These are phyloP conservation scores for Chymomyza caudatula DNA, from an alignment of 2,888 invertebrate genomes.

Conservation along the genomic window DNA sequence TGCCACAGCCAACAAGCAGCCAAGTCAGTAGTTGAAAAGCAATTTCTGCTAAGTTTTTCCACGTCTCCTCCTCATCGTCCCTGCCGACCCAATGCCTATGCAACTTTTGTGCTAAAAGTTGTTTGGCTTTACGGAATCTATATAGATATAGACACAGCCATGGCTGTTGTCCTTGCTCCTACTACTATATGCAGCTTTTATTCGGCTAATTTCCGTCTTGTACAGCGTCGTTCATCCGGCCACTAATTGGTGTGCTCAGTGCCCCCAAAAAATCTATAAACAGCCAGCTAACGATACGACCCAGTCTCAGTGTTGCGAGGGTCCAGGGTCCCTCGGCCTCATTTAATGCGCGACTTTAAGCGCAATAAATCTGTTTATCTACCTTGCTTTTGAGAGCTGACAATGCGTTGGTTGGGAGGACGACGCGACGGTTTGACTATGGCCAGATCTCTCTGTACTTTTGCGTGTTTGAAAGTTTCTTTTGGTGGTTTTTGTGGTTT, in stretches of 20 bases:
- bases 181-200: slow-evolving; percentile 28
- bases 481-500: slow-evolving; percentile 37
- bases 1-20: slow-evolving; percentile 35
- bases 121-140: slow-evolving; percentile 41
- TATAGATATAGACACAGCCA: neutral
- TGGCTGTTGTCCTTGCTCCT: slow-evolving; percentile 15
- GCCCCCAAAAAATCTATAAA: slow-evolving; percentile 57
- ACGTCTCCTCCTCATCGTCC: neutral
- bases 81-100: neutral
- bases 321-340: slow-evolving; percentile 14
- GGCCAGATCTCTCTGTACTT: neutral
- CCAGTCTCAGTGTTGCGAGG: neutral
- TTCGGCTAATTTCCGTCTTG: slow-evolving; percentile 58
- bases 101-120: slow-evolving; percentile 18
- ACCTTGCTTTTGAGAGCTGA: slow-evolving; percentile 47
- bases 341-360: slow-evolving; percentile 46
- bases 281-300: slow-evolving; percentile 20
- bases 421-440: neutral
- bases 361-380: slow-evolving; percentile 70
- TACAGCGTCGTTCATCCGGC: slow-evolving; percentile 26
- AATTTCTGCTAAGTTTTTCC: slow-evolving; percentile 6
- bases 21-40: slow-evolving; percentile 40
- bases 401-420: slow-evolving; percentile 20
- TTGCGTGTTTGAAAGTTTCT: slow-evolving; percentile 37
- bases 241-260: slow-evolving; percentile 59